Evolutionary conservation across 2,888 invertebrate species (phyloP), one percentile per base, ranked within the genome.

Genomic region (Linnaemya tessellans): DNA sequence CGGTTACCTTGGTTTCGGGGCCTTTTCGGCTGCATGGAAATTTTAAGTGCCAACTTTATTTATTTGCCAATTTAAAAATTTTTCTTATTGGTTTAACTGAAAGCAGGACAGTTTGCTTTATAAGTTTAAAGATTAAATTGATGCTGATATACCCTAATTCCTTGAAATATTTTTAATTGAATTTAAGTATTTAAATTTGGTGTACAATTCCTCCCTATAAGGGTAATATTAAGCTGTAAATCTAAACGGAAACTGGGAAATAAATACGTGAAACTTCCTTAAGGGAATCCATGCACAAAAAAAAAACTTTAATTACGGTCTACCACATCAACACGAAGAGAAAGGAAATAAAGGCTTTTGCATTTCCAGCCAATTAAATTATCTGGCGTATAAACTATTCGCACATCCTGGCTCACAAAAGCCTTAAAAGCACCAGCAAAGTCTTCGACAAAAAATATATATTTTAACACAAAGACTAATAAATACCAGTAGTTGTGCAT

Each of bases 301-400:
- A 75, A 8, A 41, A 30, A 5, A 56, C 15, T 38, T 13, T 56
- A 38, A 65, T 65, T 64, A 75, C 18, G 38, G 54, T 43, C 64
- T 49, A 30, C 54, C 38, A 13, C 13, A 56, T n/a, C 25, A 56
- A 8, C 10, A 25, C n/a, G 4, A 7, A 54, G n/a, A 11, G 10
- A 49, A 60, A 54, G 15, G 11, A 30, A 62, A 4, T 15, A 64
- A 51, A 64, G 0, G 38, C 41, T 51, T 64, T 75, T 62, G 38
- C 35, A 30, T 62, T 65, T 65, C 35, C 73, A 58, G 41, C 18
- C 46, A 56, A 80, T 73, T 73, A 80, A 60, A 64, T 58, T 65
- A 56, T 41, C 58, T 74, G 10, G 65, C 25, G 22, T 38, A 38
- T 18, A 68, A 68, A 46, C 43, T 58, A 8, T 9, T 58, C 25